phyloP scores from a whole-genome alignment of 2,113 vertebrate species.

The Pyrgilauda ruficollis region DNA sequence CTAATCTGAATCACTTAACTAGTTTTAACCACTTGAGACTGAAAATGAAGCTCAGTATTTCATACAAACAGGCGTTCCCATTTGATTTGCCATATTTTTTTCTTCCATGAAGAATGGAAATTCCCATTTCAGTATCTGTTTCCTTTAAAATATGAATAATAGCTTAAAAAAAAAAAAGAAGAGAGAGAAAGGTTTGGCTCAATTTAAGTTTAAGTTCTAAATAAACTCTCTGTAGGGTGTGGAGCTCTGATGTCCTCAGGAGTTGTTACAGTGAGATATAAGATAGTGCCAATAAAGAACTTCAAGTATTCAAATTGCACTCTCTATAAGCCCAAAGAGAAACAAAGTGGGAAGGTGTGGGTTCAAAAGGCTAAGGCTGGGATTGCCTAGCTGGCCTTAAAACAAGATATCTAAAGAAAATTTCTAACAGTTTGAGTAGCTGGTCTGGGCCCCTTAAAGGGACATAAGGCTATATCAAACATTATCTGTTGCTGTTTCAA shows the following conservation, averaged over 20 bases:
- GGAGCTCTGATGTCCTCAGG: background rate
- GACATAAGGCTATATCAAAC: background rate
- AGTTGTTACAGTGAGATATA: background rate
- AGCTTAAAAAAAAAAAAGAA: background rate
- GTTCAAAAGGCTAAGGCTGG: background rate
- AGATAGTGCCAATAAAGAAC: background rate
- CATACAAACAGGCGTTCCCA: background rate
- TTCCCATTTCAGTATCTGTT: background rate
- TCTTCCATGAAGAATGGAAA: background rate
- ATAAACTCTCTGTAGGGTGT: background rate
- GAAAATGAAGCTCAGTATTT: slow-evolving; percentile 1
- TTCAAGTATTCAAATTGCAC: background rate
- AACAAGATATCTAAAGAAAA: background rate
- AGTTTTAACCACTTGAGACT: slow-evolving; percentile 9
- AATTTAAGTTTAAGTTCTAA: slow-evolving; percentile 9
- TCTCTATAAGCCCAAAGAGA: background rate
- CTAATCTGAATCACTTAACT: slow-evolving; percentile 19
- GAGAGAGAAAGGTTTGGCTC: background rate
- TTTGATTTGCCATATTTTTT: background rate
- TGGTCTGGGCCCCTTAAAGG: background rate
- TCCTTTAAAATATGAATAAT: background rate
- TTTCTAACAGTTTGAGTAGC: background rate
- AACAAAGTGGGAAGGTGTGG: background rate
- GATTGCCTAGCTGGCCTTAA: background rate
- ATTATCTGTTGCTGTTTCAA: background rate